phyloP scores from a whole-genome alignment of 2,113 vertebrate genomes.

The Malurus cyaneus region DNA sequence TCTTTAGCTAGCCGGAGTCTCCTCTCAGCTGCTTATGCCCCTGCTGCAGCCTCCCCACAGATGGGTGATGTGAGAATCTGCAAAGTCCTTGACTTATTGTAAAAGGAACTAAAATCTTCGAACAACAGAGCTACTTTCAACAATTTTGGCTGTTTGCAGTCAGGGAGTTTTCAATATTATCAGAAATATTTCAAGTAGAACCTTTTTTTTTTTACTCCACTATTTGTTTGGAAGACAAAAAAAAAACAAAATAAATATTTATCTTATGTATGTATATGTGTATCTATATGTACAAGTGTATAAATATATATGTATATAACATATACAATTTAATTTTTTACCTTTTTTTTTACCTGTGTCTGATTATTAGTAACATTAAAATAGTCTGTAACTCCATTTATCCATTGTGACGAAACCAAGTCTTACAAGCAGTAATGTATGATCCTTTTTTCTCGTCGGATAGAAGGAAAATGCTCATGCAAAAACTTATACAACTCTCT shows the following conservation, averaged over 20 bases:
- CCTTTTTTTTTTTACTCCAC: accelerated
- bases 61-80: neutral
- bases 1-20: neutral
- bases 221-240: neutral
- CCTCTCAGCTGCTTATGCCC: too few species aligned
- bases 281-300: neutral
- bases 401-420: neutral
- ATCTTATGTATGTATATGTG: accelerated
- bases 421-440: neutral
- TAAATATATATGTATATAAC: neutral
- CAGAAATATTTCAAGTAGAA: neutral
- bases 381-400: neutral
- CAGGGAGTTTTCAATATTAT: neutral
- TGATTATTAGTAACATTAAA: neutral
- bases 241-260: neutral
- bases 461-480: neutral
- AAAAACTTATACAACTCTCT: neutral
- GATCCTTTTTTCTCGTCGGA: neutral
- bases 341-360: neutral
- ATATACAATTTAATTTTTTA: neutral
- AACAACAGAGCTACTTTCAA: neutral
- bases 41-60: neutral
- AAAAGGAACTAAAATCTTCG: neutral
- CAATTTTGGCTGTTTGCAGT: neutral
- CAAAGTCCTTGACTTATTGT: neutral